Conservation (phyloP, 1,140 invertebrate genomes). For the Oreohelix idahoensis region DNA sequence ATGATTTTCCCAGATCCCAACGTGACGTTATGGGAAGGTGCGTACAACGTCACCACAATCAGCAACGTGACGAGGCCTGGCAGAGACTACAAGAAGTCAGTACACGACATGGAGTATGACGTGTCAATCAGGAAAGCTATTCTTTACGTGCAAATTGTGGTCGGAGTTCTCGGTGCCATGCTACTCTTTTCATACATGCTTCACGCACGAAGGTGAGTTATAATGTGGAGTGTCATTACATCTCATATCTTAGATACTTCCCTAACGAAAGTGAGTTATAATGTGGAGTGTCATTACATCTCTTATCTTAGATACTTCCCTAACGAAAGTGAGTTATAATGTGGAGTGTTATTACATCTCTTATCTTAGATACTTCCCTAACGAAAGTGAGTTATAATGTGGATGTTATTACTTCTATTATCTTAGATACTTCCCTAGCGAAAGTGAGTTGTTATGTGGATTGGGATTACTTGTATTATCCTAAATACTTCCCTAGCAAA, state of each 20-base stretch:
- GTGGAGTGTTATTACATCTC: neutral
- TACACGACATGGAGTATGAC: constrained; percentile 33
- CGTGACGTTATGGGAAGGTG: neutral
- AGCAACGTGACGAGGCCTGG: neutral
- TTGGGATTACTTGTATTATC: no score
- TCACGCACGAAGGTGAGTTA: constrained; percentile 26
- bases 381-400: constrained; percentile 17
- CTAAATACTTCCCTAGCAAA: no score
- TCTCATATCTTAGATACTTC: constrained; percentile 29
- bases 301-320: constrained; percentile 28
- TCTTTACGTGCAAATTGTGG: constrained; percentile 31
- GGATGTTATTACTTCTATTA: neutral
- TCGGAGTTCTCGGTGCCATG: constrained; percentile 21
- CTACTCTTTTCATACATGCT: constrained; percentile 32
- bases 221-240: neutral
- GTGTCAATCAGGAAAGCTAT: constrained; percentile 1
- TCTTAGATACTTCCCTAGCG: no score
- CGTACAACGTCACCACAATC: neutral
- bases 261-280: constrained; percentile 18
- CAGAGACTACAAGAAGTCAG: constrained; percentile 8
- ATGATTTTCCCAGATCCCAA: neutral
- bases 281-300: neutral
- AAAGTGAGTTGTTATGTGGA: no score
- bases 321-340: constrained; percentile 20
- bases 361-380: constrained; percentile 26